phyloP scores from a whole-genome alignment of 2,113 vertebrate species.

The Budorcas taxicolor region DNA sequence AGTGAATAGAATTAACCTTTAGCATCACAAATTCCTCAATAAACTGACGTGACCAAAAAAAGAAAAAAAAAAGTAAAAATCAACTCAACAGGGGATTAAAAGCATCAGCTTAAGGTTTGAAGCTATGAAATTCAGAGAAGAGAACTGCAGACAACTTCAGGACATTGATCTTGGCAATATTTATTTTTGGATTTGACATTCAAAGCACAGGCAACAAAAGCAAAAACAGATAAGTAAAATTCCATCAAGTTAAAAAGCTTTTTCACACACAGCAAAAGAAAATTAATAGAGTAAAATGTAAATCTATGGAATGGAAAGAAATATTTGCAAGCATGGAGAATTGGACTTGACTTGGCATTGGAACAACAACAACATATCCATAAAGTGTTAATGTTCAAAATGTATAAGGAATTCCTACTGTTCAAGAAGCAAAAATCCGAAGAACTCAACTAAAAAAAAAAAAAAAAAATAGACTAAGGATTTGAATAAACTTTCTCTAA shows the following conservation, averaged over 20 bases:
- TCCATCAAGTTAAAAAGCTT: neutral
- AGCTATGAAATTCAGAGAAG: neutral
- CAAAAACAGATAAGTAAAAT: neutral
- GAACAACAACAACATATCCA: neutral
- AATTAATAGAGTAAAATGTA: neutral
- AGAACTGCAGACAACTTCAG: neutral
- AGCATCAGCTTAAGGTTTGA: neutral
- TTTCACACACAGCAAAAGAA: neutral
- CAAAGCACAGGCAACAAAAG: neutral
- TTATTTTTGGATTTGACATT: neutral
- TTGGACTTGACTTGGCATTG: neutral
- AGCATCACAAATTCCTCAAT: conserved; percentile 37
- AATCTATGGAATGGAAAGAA: neutral
- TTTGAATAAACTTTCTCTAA: neutral
- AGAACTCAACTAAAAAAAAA: neutral
- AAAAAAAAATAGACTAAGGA: neutral
- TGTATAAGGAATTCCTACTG: neutral
- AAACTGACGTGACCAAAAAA: conserved; percentile 60
- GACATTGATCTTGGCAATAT: neutral
- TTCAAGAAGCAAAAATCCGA: neutral
- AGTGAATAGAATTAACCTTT: neutral
- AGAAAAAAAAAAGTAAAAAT: neutral
- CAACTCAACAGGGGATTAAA: neutral
- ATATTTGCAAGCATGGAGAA: neutral
- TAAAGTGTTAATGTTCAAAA: neutral